A percentile compares a stretch with the other conserved stretches of the same genome.
phyloP scores from a whole-genome alignment of 2,888 invertebrate species.

The Microctonus hyperodae region DNA sequence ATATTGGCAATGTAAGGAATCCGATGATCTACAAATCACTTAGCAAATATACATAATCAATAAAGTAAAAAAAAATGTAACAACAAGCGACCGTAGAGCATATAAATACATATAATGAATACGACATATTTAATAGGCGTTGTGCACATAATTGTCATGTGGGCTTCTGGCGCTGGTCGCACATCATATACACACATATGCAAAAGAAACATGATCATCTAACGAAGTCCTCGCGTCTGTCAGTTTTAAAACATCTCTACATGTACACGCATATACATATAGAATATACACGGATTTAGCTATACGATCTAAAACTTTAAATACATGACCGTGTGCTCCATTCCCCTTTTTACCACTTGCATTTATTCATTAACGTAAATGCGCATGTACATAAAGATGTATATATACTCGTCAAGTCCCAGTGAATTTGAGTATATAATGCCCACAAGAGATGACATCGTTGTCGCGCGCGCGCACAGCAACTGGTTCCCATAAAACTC shows the following conservation, averaged over 20 bases:
- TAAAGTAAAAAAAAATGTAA: not conserved
- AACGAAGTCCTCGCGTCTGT: slow-evolving; percentile 1
- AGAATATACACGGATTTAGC: not conserved
- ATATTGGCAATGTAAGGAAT: not conserved
- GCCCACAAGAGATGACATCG: too few species aligned
- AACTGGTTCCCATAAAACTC: slow-evolving; percentile 16
- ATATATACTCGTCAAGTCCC: not conserved
- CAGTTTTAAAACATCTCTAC: too few species aligned
- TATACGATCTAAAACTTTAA: not conserved
- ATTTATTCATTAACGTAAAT: not conserved
- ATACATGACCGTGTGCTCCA: slow-evolving; percentile 18
- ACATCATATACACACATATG: slow-evolving; percentile 20
- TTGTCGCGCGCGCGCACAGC: not conserved
- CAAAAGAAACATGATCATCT: slow-evolving; percentile 10
- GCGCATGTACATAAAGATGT: not conserved
- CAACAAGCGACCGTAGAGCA: not conserved
- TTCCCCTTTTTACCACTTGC: not conserved
- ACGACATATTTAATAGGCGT: slow-evolving; percentile 21
- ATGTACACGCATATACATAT: not conserved
- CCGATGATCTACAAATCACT: slow-evolving; percentile 15
- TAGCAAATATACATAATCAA: not conserved
- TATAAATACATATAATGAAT: slow-evolving; percentile 26
- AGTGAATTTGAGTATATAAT: too few species aligned
- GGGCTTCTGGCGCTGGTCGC: slow-evolving; percentile 19
- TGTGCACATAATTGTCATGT: slow-evolving; percentile 12